These are phyloP conservation scores for Ostrea denselamellosa DNA, from an alignment of 1,140 invertebrate species.

Conservation along the genomic window DNA sequence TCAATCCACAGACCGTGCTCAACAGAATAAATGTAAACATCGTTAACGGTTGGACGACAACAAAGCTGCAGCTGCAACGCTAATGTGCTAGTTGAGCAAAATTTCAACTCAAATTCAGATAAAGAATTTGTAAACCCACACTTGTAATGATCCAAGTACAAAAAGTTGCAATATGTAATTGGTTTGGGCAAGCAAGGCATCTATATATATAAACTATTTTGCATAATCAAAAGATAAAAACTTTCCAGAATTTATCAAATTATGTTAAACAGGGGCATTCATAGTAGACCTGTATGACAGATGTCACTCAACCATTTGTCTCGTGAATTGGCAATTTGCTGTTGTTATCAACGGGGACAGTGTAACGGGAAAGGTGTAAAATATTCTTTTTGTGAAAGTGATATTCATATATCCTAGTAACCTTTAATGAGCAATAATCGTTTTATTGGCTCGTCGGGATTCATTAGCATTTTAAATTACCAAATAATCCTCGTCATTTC, in stretches of 20 bases:
- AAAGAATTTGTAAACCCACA: background rate
- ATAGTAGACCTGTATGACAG: slow-evolving; percentile 2
- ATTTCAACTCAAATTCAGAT: background rate
- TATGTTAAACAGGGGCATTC: slow-evolving; percentile 25
- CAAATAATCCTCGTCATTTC: background rate
- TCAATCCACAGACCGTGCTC: background rate
- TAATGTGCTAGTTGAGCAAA: background rate
- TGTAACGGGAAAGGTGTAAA: background rate
- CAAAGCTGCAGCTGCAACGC: background rate
- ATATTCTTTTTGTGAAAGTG: background rate
- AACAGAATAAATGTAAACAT: background rate
- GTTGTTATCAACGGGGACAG: background rate
- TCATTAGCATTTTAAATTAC: slow-evolving; percentile 9
- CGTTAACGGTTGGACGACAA: background rate
- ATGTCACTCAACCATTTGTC: slow-evolving; percentile 27
- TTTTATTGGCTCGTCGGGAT: background rate
- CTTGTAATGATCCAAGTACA: background rate
- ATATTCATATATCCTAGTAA: background rate
- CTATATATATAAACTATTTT: slow-evolving; percentile 22
- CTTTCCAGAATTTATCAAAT: slow-evolving; percentile 24
- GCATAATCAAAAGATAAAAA: slow-evolving; percentile 30
- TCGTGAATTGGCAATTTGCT: slow-evolving; percentile 10
- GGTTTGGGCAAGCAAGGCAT: background rate
- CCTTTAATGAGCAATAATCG: background rate
- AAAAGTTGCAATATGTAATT: slow-evolving; percentile 21